Evolutionary conservation across 2,888 invertebrate species (phyloP).

Genomic region (Didymodactylos carnosus): DNA sequence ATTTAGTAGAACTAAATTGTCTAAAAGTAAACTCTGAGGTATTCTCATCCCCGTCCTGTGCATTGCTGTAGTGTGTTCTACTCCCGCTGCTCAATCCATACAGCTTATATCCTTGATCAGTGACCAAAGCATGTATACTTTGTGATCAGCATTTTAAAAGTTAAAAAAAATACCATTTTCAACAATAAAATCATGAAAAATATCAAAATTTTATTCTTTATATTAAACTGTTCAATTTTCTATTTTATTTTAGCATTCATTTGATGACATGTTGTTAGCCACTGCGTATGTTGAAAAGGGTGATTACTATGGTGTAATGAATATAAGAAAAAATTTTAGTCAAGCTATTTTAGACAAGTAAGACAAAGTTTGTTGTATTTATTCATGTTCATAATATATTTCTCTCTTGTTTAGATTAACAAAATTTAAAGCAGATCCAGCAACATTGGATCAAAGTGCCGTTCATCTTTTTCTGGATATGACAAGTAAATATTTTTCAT

Average conservation of each 20-base stretch:
- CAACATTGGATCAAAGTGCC: slow-evolving; percentile 46
- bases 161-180: no score
- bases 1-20: no score
- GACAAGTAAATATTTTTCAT: slow-evolving; percentile 58
- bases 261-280: slow-evolving; percentile 37
- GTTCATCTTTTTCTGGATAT: slow-evolving; percentile 73
- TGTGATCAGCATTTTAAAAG: no score
- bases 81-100: no score
- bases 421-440: neutral
- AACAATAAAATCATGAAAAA: no score
- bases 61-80: no score
- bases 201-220: slow-evolving; percentile 32
- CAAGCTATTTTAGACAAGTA: slow-evolving; percentile 49
- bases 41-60: no score
- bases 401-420: neutral
- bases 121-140: no score
- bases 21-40: no score
- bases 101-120: no score
- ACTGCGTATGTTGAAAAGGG: slow-evolving; percentile 53
- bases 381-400: neutral
- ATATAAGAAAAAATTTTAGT: slow-evolving; percentile 71
- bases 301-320: slow-evolving; percentile 66
- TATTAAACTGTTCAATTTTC: neutral
- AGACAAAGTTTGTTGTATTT: neutral
- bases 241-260: neutral